These are phyloP conservation scores for Vulpes vulpes DNA, from an alignment of 2,113 vertebrate genomes.

Conservation along the genomic window DNA sequence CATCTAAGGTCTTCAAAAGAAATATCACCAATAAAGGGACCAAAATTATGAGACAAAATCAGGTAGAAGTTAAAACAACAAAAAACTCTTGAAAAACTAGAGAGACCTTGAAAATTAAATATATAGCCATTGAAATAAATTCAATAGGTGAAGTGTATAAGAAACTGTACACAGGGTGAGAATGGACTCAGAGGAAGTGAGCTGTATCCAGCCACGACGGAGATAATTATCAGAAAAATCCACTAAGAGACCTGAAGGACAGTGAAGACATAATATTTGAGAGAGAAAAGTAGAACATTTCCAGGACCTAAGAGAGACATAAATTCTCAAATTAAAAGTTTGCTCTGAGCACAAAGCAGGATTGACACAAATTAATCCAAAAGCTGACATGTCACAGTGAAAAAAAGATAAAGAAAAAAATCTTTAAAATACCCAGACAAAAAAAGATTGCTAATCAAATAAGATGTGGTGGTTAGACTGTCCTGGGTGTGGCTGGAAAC, in stretches of 20 bases:
- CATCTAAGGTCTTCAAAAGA: not conserved
- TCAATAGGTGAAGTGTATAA: not conserved
- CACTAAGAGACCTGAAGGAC: not conserved
- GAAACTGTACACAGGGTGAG: not conserved
- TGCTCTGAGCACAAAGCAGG: not conserved
- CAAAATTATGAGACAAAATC: conserved; percentile 14
- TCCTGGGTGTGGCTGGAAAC: not conserved
- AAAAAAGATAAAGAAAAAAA: conserved; percentile 37
- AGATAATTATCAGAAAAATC: not conserved
- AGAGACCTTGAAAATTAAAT: conserved; percentile 37
- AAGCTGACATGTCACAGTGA: not conserved
- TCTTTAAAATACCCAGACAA: not conserved
- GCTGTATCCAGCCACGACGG: not conserved
- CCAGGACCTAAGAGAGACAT: not conserved
- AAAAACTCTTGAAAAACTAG: not conserved
- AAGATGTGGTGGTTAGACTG: too few relatives aligned
- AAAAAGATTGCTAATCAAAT: not conserved
- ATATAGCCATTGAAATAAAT: not conserved
- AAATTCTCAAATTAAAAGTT: not conserved
- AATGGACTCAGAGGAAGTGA: not conserved
- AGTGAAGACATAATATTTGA: not conserved
- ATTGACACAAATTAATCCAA: conserved; percentile 10
- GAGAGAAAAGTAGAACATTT: not conserved
- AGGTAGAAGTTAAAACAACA: conserved; percentile 15
- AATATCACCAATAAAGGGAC: not conserved